Conservation (phyloP, 2,113 vertebrate species). For the Microcebus griseorufus region DNA sequence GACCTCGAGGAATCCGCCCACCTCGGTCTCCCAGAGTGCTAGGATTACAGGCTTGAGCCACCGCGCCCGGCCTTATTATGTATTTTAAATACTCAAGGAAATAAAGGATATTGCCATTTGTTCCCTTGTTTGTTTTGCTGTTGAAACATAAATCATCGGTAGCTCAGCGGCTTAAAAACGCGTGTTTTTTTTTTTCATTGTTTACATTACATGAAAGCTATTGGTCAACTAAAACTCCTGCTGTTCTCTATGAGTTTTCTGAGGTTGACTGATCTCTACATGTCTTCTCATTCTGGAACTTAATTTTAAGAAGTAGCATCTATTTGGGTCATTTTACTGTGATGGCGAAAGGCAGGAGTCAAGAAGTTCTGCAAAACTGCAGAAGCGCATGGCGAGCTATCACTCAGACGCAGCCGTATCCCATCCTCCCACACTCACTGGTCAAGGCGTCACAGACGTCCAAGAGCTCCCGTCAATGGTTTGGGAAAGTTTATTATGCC, state of each 20-base stretch:
- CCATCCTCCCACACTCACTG: background rate
- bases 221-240: background rate
- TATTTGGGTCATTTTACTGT: background rate
- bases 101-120: background rate
- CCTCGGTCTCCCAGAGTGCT: no score
- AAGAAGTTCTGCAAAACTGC: background rate
- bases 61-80: background rate
- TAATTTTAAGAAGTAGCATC: background rate
- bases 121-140: background rate
- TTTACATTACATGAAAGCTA: background rate
- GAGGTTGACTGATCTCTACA: background rate
- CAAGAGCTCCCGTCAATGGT: background rate
- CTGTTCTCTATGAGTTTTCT: rapidly evolving
- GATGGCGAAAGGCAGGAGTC: background rate
- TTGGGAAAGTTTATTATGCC: background rate
- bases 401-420: background rate
- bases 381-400: background rate
- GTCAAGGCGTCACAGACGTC: background rate
- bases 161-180: background rate
- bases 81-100: background rate
- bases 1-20: no score
- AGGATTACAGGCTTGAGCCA: no score
- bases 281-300: background rate
- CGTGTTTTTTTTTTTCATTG: background rate
- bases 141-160: background rate